phyloP scores from a whole-genome alignment of 2,113 vertebrate species.

The Dicerorhinus sumatrensis region DNA sequence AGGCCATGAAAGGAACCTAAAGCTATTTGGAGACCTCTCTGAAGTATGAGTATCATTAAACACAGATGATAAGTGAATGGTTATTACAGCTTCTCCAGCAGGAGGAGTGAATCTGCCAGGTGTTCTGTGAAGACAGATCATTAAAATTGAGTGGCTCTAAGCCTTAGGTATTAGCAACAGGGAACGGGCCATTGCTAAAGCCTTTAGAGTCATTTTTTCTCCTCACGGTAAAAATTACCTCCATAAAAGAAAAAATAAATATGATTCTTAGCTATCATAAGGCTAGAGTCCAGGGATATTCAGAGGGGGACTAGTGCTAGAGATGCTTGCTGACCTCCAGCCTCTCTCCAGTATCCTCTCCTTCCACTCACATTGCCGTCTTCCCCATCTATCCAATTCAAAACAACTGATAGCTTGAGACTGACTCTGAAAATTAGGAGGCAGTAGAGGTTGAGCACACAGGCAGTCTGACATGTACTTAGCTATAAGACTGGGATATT shows the following conservation, averaged over 20 bases:
- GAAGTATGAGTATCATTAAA: neutral
- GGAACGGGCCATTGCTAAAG: neutral
- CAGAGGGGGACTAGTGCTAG: neutral
- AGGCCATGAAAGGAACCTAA: neutral
- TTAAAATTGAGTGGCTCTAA: neutral
- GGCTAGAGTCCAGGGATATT: neutral
- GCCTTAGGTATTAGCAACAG: neutral
- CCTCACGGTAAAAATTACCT: neutral
- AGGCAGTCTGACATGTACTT: neutral
- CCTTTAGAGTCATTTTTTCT: neutral
- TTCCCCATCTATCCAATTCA: neutral
- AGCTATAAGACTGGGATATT: neutral
- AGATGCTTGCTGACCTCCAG: neutral
- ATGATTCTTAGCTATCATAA: neutral
- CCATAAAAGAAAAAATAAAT: neutral
- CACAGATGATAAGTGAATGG: neutral
- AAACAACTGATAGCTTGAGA: neutral
- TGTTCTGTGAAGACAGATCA: neutral
- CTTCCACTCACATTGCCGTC: neutral
- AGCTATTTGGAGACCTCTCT: slow-evolving; percentile 7
- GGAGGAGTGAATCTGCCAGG: neutral
- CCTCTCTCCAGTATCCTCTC: neutral
- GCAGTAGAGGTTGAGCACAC: neutral
- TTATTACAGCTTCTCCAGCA: neutral
- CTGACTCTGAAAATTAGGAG: neutral